These are phyloP conservation scores for Synanceia verrucosa DNA, from an alignment of 2,797 vertebrate genomes.

Conservation along the genomic window DNA sequence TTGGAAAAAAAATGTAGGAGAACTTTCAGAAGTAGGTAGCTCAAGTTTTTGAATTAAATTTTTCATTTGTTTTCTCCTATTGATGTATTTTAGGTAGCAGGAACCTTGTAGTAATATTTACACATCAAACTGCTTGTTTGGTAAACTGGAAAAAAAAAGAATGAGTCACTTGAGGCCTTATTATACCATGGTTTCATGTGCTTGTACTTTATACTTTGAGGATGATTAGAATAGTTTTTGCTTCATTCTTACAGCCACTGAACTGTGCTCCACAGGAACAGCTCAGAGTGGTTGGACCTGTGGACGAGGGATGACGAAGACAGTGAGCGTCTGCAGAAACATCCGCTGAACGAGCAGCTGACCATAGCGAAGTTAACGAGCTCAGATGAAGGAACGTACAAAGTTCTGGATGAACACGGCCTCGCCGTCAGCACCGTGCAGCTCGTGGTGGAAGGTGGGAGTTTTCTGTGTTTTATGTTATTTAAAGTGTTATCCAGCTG, in stretches of 20 bases:
- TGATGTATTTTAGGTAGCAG: background rate
- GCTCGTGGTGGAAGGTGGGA: constrained; percentile 61
- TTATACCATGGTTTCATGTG: too few species aligned
- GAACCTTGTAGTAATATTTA: background rate
- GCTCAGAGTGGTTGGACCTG: constrained; percentile 45
- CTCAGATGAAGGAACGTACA: constrained; percentile 67
- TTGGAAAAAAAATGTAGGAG: background rate
- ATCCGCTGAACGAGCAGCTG: constrained; percentile 5
- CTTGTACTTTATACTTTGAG: background rate
- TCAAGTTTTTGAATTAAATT: background rate
- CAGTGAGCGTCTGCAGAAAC: constrained; percentile 22
- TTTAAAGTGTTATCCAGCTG: background rate
- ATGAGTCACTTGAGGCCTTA: background rate
- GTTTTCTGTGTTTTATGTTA: too few species aligned
- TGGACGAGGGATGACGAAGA: constrained; percentile 49
- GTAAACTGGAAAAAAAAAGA: background rate
- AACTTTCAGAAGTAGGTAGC: background rate
- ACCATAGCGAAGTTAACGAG: background rate
- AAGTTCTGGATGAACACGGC: constrained; percentile 69
- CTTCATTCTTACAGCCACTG: background rate
- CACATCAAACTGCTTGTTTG: background rate
- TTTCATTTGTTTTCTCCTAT: background rate
- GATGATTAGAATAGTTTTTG: too few species aligned
- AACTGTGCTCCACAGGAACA: constrained; percentile 26
- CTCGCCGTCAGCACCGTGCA: constrained; percentile 73